Evolutionary conservation across 2,797 vertebrate species (phyloP).

Genomic region (Fratercula arctica): DNA sequence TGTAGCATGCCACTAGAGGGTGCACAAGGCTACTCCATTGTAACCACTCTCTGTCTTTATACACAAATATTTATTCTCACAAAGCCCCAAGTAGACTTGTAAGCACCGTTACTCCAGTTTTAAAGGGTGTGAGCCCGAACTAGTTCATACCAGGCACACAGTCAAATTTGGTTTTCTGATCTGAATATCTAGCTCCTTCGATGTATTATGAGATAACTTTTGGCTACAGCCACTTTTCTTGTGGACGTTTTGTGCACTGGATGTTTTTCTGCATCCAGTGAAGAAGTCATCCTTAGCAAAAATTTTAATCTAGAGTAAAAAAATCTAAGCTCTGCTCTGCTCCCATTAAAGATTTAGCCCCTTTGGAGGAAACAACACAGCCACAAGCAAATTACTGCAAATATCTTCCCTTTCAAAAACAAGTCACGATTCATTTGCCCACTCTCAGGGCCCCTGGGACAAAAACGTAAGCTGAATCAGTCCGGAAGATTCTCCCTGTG

Average conservation of each 20-base stretch:
- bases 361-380: not conserved
- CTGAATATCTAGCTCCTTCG: not conserved
- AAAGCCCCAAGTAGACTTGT: not conserved
- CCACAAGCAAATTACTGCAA: not conserved
- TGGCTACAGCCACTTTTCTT: not conserved
- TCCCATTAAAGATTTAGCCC: not conserved
- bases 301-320: not conserved
- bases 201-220: rapidly evolving
- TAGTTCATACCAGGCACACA: not conserved
- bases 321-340: not conserved
- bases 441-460: not conserved
- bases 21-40: not conserved
- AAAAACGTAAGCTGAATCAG: not conserved
- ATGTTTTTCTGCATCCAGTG: not conserved
- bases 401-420: not conserved
- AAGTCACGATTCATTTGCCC: not conserved
- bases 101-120: not conserved
- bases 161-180: not conserved
- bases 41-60: not conserved
- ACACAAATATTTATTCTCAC: not conserved
- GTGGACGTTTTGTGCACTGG: not conserved
- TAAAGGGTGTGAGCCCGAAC: not conserved
- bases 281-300: not conserved
- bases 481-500: not conserved
- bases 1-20: not conserved